Conservation (phyloP, 92 coral and sea anemone species). For the Phenganax marumi region DNA sequence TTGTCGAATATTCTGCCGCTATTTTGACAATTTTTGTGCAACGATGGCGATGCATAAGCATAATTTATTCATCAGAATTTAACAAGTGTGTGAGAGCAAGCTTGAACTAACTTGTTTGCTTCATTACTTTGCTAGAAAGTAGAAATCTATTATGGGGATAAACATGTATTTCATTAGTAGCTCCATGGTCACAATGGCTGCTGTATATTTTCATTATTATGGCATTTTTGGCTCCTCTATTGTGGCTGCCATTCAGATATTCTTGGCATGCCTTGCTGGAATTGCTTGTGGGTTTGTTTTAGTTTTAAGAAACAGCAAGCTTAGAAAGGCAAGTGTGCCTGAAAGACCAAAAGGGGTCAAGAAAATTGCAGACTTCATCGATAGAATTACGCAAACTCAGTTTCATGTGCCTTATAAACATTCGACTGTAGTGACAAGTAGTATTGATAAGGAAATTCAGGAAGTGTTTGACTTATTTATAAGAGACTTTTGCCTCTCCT, state of each 20-base stretch:
- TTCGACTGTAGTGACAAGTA: constrained; percentile 71
- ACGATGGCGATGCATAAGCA: too few relatives aligned
- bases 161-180: constrained; percentile 61
- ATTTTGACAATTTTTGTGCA: too few relatives aligned
- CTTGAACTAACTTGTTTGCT: too few relatives aligned
- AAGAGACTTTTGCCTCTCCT: constrained; percentile 93
- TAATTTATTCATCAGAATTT: too few relatives aligned
- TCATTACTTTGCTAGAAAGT: too few relatives aligned
- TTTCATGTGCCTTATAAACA: constrained; percentile 79
- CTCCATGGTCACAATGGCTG: constrained; percentile 33
- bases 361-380: constrained; percentile 71
- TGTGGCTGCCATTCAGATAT: not conserved
- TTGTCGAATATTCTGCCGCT: too few relatives aligned
- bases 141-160: constrained; percentile 39
- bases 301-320: constrained; percentile 78
- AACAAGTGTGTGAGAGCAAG: not conserved
- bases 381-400: constrained; percentile 63
- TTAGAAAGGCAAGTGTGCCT: constrained; percentile 69
- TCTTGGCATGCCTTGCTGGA: constrained; percentile 67
- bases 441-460: constrained; percentile 88
- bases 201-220: constrained; percentile 65
- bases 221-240: constrained; percentile 70
- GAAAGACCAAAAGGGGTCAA: constrained; percentile 60
- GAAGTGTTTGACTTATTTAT: constrained; percentile 90
- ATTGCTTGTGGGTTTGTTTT: constrained; percentile 72